Percentiles rank a stretch among this genome's conserved stretches.
phyloP scores from a whole-genome alignment of 1,140 invertebrate genomes.

The Brachionus angularis region DNA sequence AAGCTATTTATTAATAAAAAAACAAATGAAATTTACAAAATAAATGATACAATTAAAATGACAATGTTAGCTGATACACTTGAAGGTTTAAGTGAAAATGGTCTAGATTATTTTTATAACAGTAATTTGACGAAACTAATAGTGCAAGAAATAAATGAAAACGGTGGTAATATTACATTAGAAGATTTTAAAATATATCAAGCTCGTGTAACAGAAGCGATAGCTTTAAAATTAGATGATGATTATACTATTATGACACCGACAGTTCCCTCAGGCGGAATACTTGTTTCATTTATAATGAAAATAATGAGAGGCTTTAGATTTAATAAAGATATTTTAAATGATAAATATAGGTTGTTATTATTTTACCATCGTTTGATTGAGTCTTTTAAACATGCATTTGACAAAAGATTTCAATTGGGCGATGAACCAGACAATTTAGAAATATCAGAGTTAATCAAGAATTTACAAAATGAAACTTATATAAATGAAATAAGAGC shows the following conservation, averaged over 20 bases:
- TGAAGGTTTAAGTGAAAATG: constrained; percentile 64
- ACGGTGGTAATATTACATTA: constrained; percentile 68
- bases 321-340: constrained; percentile 38
- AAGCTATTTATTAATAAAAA: neutral
- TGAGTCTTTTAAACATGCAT: constrained; percentile 90
- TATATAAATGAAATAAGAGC: constrained; percentile 65
- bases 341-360: constrained; percentile 20
- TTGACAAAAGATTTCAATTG: constrained; percentile 72
- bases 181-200: constrained; percentile 70
- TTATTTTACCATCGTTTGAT: constrained; percentile 76
- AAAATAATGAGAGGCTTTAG: constrained; percentile 68
- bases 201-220: constrained; percentile 60
- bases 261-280: constrained; percentile 74
- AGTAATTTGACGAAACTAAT: constrained; percentile 66
- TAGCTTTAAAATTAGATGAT: constrained; percentile 60
- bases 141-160: constrained; percentile 66
- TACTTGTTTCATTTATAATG: constrained; percentile 74
- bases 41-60: constrained; percentile 69
- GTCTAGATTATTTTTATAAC: constrained; percentile 67
- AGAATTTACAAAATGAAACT: constrained; percentile 64
- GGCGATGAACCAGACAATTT: constrained; percentile 67
- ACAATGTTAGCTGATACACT: constrained; percentile 71
- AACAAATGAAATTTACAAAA: constrained; percentile 55
- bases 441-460: constrained; percentile 44
- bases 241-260: constrained; percentile 67